A percentile compares a stretch with the other conserved stretches of the same genome.
Conservation (phyloP, 2,797 vertebrate genomes). For the Sebastes wilsoni region DNA sequence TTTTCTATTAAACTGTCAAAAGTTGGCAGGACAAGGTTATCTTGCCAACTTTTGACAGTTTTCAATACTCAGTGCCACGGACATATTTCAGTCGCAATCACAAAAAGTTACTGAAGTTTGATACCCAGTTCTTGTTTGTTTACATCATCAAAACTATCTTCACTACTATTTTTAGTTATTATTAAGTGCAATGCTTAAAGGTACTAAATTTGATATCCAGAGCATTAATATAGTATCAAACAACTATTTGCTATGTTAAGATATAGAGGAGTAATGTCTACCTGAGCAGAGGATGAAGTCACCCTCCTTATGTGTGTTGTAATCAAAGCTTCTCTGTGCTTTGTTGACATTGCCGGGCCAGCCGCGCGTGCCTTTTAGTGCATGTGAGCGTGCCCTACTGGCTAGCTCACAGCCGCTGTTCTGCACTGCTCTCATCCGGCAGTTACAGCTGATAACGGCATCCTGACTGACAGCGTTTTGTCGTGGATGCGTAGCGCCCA, state of each 20-base stretch:
- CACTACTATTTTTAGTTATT: background rate
- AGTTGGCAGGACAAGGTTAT: no score
- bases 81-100: no score
- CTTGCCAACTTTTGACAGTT: background rate
- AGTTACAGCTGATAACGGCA: background rate
- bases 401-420: background rate
- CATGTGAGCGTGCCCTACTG: background rate
- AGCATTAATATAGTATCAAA: background rate
- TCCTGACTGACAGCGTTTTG: background rate
- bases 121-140: background rate
- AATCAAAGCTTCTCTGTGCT: background rate
- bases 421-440: background rate
- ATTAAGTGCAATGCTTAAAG: background rate
- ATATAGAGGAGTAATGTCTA: background rate
- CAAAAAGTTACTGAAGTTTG: background rate
- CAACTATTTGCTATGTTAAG: background rate
- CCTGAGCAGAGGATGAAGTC: background rate
- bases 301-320: background rate
- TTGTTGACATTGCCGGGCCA: background rate
- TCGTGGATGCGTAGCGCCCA: no score
- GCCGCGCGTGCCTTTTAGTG: background rate
- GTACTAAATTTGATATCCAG: background rate
- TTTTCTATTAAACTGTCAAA: no score
- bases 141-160: background rate
- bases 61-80: background rate